Percentiles rank a stretch among this genome's conserved stretches.
phyloP scores from a whole-genome alignment of 2,797 vertebrate species.

The Yasuhikotakia modesta region DNA sequence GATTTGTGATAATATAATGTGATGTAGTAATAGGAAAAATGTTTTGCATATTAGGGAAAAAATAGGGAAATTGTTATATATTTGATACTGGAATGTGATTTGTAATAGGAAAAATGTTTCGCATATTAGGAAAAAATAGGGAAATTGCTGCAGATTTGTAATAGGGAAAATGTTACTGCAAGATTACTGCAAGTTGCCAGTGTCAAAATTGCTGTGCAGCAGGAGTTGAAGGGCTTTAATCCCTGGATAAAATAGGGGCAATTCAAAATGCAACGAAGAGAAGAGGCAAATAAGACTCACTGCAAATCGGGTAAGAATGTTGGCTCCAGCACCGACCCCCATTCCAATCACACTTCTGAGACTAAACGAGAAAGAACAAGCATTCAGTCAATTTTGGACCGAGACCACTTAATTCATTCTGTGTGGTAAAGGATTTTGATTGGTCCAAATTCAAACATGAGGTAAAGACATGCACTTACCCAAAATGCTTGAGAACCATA shows the following conservation, averaged over 20 bases:
- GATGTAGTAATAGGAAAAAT: too few species aligned
- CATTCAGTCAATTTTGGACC: not conserved
- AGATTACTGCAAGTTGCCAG: conserved; percentile 41
- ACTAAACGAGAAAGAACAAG: conserved; percentile 67
- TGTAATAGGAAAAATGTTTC: too few species aligned
- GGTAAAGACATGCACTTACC: conserved; percentile 74
- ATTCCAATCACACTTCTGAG: conserved; percentile 88
- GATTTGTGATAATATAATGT: too few species aligned
- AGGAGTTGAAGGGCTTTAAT: conserved; percentile 32
- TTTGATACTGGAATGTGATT: too few species aligned
- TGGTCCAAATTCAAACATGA: not conserved
- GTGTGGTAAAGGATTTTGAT: not conserved
- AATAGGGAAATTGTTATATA: too few species aligned
- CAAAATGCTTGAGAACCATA: conserved; percentile 87
- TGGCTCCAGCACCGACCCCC: conserved; percentile 92
- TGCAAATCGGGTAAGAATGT: conserved; percentile 89
- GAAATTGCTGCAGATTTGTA: not conserved
- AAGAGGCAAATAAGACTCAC: conserved; percentile 76
- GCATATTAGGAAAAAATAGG: too few species aligned
- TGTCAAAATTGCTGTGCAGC: conserved; percentile 30
- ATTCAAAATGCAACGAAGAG: conserved; percentile 5
- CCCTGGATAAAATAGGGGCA: conserved; percentile 23
- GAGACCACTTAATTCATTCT: not conserved
- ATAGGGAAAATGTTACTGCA: conserved; percentile 32
- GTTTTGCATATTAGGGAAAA: too few species aligned